Evolutionary conservation across 2,888 invertebrate species (phyloP), one percentile per base, ranked within the genome.

Genomic region (Chalcis sispes): DNA sequence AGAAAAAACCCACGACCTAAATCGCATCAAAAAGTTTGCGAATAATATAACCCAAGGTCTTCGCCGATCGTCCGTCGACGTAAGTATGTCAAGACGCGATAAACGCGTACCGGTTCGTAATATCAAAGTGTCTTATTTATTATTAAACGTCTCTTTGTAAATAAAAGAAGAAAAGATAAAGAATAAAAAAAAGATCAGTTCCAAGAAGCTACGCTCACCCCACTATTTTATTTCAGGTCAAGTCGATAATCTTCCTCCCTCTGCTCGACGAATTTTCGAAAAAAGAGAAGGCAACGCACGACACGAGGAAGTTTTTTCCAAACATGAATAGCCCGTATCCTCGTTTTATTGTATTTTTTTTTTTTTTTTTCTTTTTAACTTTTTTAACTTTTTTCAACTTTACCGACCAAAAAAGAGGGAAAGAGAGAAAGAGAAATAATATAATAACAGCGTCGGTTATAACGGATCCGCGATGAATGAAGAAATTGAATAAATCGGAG

Each of bases 181-280:
- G n/a, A 36, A 36, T 7, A 36, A 36, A 36, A 10, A 36, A 36
- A 10, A 23, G 15, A 52, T 54, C 71, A 48, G 46, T 75, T 71
- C 71, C 46, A 1, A 40, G 75, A 72, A 72, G 18, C 13, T 4
- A 10, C 23, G 42, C 46, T 54, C 32, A 20, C 7, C 46, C 23
- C 23, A n/a, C n/a, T n/a, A n/a, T n/a, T 20, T 65, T 48, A 36
- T 74, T 67, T 15, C n/a, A 62, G 48, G 56, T 56, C 62, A 56
- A 46, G 2, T 20, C 69, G 62, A 64, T 64, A 64, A 70, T 74
- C 64, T 50, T n/a, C 23, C 20, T 36, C 10, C 10, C 5, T 7
- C 36, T 36, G 10, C 4, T 7, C 4, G 5, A 36, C 10, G 10
- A 36, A 36, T 36, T 7, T 36, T 13, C 15, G 42, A 13, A 42